phyloP scores from a whole-genome alignment of 2,888 invertebrate species.

The Agonopterix alstromeriana region DNA sequence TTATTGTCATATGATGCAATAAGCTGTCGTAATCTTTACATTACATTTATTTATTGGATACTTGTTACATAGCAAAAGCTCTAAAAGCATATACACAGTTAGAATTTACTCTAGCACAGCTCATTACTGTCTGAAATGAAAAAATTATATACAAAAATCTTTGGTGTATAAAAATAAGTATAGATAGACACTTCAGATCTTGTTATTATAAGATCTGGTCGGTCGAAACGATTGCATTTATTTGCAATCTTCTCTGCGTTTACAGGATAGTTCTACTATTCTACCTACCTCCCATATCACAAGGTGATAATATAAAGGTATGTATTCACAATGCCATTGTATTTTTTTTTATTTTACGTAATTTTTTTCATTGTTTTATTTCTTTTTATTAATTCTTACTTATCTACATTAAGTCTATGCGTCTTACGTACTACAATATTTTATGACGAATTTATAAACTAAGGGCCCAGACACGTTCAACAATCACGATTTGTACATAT shows the following conservation, averaged over 20 bases:
- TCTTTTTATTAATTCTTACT: constrained; percentile 37
- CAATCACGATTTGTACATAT: constrained; percentile 61
- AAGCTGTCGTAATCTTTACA: constrained; percentile 58
- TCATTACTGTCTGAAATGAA: constrained; percentile 40
- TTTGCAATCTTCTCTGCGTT: constrained; percentile 64
- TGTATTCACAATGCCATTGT: constrained; percentile 61
- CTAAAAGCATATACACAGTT: constrained; percentile 51
- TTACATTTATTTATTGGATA: constrained; percentile 40
- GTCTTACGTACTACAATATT: constrained; percentile 61
- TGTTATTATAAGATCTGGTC: constrained; percentile 62
- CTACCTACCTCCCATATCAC: constrained; percentile 41
- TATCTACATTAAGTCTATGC: constrained; percentile 58
- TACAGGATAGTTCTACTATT: constrained; percentile 63
- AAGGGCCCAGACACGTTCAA: constrained; percentile 75
- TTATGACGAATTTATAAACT: constrained; percentile 74
- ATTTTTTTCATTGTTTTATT: constrained; percentile 28
- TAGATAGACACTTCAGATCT: constrained; percentile 66
- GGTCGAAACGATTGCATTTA: constrained; percentile 71
- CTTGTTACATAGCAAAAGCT: constrained; percentile 63
- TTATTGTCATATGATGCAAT: constrained; percentile 53
- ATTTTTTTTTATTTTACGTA: constrained; percentile 21
- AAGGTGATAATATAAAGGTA: constrained; percentile 37
- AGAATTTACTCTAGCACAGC: constrained; percentile 51
- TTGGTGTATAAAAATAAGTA: constrained; percentile 68
- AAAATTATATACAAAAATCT: constrained; percentile 68